These are phyloP conservation scores for Corythucha ciliata DNA, from an alignment of 2,888 invertebrate genomes.

Conservation along the genomic window DNA sequence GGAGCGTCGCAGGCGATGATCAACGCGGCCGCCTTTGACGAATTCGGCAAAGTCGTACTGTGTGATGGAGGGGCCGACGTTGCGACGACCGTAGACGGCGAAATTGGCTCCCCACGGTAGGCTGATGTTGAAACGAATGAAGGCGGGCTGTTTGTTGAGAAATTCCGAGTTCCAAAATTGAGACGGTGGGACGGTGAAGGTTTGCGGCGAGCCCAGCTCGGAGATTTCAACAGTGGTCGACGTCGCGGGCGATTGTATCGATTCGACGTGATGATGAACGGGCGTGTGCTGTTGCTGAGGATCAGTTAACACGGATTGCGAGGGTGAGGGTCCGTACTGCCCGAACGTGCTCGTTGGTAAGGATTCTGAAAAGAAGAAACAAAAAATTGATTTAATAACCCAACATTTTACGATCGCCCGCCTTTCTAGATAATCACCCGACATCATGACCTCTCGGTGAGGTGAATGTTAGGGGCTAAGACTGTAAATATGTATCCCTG, in stretches of 20 bases:
- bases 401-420: too few relatives aligned
- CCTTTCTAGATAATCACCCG: too few relatives aligned
- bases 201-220: slow-evolving; percentile 74
- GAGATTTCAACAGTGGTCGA: slow-evolving; percentile 70
- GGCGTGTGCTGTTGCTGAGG: slow-evolving; percentile 50
- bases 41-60: slow-evolving; percentile 96
- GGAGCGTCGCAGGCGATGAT: slow-evolving; percentile 41
- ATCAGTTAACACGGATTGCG: slow-evolving; percentile 39
- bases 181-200: slow-evolving; percentile 77
- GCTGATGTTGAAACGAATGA: slow-evolving; percentile 77
- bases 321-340: slow-evolving; percentile 45
- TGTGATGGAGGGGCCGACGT: slow-evolving; percentile 91
- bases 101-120: slow-evolving; percentile 89
- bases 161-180: slow-evolving; percentile 92
- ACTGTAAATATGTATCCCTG: too few relatives aligned
- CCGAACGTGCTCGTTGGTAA: slow-evolving; percentile 60
- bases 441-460: too few relatives aligned
- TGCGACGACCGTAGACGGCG: slow-evolving; percentile 89
- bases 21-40: slow-evolving; percentile 74
- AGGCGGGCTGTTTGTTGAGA: slow-evolving; percentile 80
- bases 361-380: slow-evolving; percentile 52
- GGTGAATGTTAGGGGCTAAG: too few relatives aligned
- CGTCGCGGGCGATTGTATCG: slow-evolving; percentile 40
- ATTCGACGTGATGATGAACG: slow-evolving; percentile 47
- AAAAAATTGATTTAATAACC: too few relatives aligned